These are phyloP conservation scores for Gallinago paraguaiae DNA, from an alignment of 2,113 vertebrate genomes.

Conservation along the genomic window DNA sequence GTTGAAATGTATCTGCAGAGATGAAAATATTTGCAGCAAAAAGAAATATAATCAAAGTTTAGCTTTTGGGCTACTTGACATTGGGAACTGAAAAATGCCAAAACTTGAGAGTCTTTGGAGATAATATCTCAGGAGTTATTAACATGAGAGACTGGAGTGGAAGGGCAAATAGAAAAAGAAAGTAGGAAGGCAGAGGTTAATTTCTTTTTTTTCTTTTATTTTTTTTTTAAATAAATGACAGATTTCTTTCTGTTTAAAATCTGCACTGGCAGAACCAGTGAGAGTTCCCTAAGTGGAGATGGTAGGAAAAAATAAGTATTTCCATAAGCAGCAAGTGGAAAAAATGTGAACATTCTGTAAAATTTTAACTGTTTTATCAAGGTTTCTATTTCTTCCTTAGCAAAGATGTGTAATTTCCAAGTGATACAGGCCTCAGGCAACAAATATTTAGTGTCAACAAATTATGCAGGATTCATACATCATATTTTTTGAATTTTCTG, in stretches of 20 bases:
- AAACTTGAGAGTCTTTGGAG: background rate
- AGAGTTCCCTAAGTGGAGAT: background rate
- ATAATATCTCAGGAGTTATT: background rate
- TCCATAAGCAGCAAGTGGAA: background rate
- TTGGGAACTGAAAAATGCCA: background rate
- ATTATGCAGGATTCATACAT: slow-evolving; percentile 20
- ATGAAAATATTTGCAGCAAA: background rate
- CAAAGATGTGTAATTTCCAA: slow-evolving; percentile 18
- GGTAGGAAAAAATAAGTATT: background rate
- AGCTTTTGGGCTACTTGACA: background rate
- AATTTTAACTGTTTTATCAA: slow-evolving; percentile 2
- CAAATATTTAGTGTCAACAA: slow-evolving; percentile 12
- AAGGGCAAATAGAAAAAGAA: background rate
- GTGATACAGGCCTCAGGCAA: background rate
- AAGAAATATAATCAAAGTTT: background rate
- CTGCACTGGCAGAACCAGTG: background rate
- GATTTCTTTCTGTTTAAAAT: background rate
- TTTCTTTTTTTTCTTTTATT: background rate
- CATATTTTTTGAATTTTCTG: background rate
- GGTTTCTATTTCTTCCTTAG: background rate
- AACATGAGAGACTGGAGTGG: background rate
- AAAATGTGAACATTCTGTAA: background rate
- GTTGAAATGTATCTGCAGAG: background rate
- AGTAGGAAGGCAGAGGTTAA: background rate
- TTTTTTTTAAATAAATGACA: background rate